phyloP scores from a whole-genome alignment of 2,113 vertebrate species.

The Ctenodactylus gundi region DNA sequence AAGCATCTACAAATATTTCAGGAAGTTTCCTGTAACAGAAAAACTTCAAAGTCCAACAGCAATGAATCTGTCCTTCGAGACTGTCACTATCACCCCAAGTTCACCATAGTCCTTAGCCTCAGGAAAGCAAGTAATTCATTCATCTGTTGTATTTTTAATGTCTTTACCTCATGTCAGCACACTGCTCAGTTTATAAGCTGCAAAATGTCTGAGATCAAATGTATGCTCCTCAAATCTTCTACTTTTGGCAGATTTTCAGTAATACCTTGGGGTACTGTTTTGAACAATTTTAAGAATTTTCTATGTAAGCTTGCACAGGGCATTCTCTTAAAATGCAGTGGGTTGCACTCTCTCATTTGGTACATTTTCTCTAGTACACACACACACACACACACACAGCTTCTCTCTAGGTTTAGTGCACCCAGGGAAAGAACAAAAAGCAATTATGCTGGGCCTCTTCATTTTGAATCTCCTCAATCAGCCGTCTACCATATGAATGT shows the following conservation, averaged over 20 bases:
- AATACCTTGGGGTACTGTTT: constrained; percentile 42
- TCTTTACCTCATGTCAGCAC: neutral
- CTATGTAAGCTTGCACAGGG: constrained; percentile 53
- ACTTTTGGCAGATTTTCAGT: constrained; percentile 59
- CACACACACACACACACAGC: no score
- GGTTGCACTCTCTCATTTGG: neutral
- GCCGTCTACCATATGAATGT: neutral
- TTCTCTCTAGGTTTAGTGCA: neutral
- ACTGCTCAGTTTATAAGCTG: constrained; percentile 65
- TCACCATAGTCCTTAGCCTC: neutral
- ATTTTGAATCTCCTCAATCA: neutral
- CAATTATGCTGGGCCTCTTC: neutral
- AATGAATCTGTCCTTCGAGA: constrained; percentile 16
- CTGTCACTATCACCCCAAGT: neutral
- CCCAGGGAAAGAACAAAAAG: neutral
- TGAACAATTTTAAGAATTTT: constrained; percentile 57
- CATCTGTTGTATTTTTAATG: neutral
- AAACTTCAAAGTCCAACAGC: constrained; percentile 4
- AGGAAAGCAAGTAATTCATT: neutral
- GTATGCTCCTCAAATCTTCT: constrained; percentile 69
- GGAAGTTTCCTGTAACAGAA: neutral
- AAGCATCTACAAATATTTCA: neutral
- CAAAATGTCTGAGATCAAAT: constrained; percentile 71
- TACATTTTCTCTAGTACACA: constrained; percentile 12
- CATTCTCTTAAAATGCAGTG: constrained; percentile 53